Percentiles rank a stretch among this genome's conserved stretches.
Evolutionary conservation across 2,113 vertebrate genomes (phyloP).

Genomic region (Tachysurus vachellii): DNA sequence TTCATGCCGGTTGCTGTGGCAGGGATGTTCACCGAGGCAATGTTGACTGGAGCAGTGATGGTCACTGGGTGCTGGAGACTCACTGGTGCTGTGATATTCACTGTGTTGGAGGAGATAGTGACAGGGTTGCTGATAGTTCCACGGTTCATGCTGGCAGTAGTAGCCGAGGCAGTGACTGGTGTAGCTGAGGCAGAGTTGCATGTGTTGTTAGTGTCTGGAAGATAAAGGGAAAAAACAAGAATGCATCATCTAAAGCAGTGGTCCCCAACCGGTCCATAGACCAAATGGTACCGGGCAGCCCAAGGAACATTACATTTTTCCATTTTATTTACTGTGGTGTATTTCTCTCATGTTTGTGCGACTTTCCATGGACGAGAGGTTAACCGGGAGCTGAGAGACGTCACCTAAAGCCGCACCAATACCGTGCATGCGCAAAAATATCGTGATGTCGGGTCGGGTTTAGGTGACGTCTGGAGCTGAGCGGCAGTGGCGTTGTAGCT

Average conservation of each 20-base stretch:
- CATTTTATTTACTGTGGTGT: no score
- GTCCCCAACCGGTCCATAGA: no score
- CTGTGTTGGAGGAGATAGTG: conserved; percentile 93
- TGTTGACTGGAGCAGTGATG: conserved; percentile 86
- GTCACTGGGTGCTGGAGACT: conserved; percentile 87
- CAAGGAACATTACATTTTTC: no score
- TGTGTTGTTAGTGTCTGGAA: conserved; percentile 89
- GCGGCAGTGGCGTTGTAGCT: no score
- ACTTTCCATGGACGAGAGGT: no score
- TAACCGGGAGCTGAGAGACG: no score
- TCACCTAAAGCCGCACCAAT: no score
- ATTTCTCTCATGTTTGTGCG: no score
- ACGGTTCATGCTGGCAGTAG: conserved; percentile 68
- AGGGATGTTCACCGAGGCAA: conserved; percentile 82
- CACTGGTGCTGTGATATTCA: conserved; percentile 91
- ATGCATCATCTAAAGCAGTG: not conserved
- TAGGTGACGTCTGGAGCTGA: no score
- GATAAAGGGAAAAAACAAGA: conserved; percentile 18
- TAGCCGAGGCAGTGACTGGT: conserved; percentile 64
- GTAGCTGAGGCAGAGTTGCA: conserved; percentile 87
- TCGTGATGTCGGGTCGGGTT: no score
- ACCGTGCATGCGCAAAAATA: no score
- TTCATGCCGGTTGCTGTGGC: conserved; percentile 84
- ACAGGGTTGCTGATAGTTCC: conserved; percentile 76
- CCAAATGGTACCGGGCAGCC: no score